A percentile compares a stretch with the other conserved stretches of the same genome.
Conservation (phyloP, 2,797 vertebrate genomes). For the Gadopsis bispinosus region DNA sequence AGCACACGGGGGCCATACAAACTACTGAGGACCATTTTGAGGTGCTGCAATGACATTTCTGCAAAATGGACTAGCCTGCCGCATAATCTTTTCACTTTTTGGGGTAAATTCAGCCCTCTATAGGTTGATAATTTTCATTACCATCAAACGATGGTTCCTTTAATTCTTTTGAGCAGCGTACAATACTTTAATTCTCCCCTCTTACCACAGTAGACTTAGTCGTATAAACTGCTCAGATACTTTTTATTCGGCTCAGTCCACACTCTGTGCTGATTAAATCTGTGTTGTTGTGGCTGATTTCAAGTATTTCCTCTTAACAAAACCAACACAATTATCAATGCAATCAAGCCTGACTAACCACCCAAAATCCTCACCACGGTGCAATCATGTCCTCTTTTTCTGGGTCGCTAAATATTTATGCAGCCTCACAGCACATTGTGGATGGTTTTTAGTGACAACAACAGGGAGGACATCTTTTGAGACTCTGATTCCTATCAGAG, state of each 20-base stretch:
- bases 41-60: no score
- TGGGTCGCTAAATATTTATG: slow-evolving; percentile 74
- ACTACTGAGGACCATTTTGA: no score
- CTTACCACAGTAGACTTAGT: slow-evolving; percentile 6
- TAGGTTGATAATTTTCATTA: no score
- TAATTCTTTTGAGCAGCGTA: no score
- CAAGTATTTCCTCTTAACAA: slow-evolving; percentile 40
- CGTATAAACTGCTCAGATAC: slow-evolving; percentile 24
- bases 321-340: slow-evolving; percentile 50
- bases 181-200: slow-evolving; percentile 26
- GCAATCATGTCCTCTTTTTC: slow-evolving; percentile 49
- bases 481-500: slow-evolving; percentile 61
- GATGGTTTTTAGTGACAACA: slow-evolving; percentile 59
- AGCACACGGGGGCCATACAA: no score
- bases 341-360: slow-evolving; percentile 49
- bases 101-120: no score
- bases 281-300: slow-evolving; percentile 38
- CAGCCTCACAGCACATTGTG: slow-evolving; percentile 53
- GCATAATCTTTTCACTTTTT: no score
- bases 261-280: slow-evolving; percentile 10
- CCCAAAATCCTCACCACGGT: slow-evolving; percentile 34
- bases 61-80: no score
- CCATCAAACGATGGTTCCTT: no score
- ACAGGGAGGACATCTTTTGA: slow-evolving; percentile 53
- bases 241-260: slow-evolving; percentile 29